Base-by-base conservation (phyloP, 2,888 invertebrate genomes). In the Aplocera efformata region DNA sequence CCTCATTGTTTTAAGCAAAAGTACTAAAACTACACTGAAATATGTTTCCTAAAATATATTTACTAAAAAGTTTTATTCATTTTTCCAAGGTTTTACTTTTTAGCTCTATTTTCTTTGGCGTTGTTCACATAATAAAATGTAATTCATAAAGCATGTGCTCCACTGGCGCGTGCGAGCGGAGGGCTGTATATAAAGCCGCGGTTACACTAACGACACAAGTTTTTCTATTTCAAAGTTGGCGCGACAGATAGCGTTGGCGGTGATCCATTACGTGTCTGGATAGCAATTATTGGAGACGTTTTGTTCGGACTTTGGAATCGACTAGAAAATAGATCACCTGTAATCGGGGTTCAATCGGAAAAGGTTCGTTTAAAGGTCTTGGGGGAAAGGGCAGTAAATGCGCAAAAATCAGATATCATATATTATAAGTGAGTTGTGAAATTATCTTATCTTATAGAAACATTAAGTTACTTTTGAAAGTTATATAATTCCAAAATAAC, bases 221-320 rank as follows among this genome's bases (percentile, higher is more conserved):
- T 79, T 77, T 75, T 75, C 73, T 75, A 73, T 75, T 72, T 69
- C 62, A 62, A 64, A 67, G 49, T 64, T 64, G 49, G 37, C 41
- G 47, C 58, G 53, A 57, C 60, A 59, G 58, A 55, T 59, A 58
- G 42, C 47, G 38, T 30, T 40, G 32, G 6, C 31, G 7, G 48
- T 53, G 57, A 58, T 53, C 42, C 53, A 60, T 59, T 52, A 58
- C 52, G 53, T 60, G 52, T 59, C 50, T 46, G 47, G 42, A 60
- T 62, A 29, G 49, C 44, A 40, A 43, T 32, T 32, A 32, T 36
- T 28, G 27, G 7, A 21, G 21, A 3, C 23, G n/a, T 23, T 27
- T 34, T 27, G 25, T 25, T 7, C 1, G 17, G 20, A 10, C 23
- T 23, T 23, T 23, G n/a, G 8, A n/a, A 23, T 23, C 8, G 23